Conservation (phyloP, 2,797 vertebrate species). For the Kryptopterus vitreolus region DNA sequence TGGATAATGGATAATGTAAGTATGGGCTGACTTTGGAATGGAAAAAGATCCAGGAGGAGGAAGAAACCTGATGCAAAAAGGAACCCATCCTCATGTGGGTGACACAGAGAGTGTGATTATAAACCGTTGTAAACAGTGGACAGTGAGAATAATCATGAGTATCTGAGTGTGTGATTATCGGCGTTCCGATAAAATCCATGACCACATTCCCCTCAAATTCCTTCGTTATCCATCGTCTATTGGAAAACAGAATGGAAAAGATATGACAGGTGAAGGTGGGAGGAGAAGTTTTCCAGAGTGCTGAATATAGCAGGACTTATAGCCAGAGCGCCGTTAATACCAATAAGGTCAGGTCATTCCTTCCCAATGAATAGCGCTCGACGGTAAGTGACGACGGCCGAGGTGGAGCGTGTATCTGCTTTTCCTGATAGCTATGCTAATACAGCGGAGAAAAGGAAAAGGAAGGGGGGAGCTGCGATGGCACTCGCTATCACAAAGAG, state of each 20-base stretch:
- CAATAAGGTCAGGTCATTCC: constrained; percentile 42
- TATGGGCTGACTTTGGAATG: too few species aligned
- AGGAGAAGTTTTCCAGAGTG: constrained; percentile 6
- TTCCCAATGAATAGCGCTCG: constrained; percentile 43
- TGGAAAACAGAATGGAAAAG: neutral
- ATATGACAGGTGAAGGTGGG: neutral
- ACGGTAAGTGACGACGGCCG: constrained; percentile 51
- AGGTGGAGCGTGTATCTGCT: constrained; percentile 48
- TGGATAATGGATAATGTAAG: too few species aligned
- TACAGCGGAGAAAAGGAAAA: constrained; percentile 39
- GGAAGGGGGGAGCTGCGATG: constrained; percentile 25
- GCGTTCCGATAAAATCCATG: too few species aligned
- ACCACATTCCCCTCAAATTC: too few species aligned
- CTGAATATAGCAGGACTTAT: constrained; percentile 41
- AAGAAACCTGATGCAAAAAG: too few species aligned
- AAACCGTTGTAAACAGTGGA: too few species aligned
- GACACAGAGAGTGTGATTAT: too few species aligned
- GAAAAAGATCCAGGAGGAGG: too few species aligned
- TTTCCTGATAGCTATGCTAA: constrained; percentile 60
- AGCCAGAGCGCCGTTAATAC: constrained; percentile 51
- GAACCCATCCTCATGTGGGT: too few species aligned
- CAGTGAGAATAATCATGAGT: too few species aligned
- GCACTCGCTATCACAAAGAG: constrained; percentile 33
- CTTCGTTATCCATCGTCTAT: too few species aligned
- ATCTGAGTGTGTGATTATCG: too few species aligned